Evolutionary conservation across 1,140 invertebrate genomes (phyloP).

Genomic region (Cotesia glomerata): DNA sequence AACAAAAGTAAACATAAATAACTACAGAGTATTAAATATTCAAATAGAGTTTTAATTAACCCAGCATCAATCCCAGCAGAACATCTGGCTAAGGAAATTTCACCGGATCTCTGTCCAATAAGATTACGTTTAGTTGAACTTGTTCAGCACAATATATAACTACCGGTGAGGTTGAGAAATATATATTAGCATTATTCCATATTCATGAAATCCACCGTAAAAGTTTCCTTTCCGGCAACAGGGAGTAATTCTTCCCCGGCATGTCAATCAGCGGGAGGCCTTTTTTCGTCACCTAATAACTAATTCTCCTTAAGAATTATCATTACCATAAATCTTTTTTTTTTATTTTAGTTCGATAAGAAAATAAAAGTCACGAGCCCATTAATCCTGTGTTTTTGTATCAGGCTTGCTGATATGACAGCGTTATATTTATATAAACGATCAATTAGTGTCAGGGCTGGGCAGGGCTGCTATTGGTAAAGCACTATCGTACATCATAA

Average conservation of each 20-base stretch:
- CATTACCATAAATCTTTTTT: no score
- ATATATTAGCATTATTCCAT: conserved; percentile 35
- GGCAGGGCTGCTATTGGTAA: no score
- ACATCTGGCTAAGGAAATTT: conserved; percentile 36
- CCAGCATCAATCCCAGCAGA: conserved; percentile 6
- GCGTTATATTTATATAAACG: no score
- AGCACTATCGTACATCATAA: no score
- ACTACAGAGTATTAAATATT: not conserved
- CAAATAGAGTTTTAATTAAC: conserved; percentile 1
- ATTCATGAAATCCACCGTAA: conserved; percentile 35
- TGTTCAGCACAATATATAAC: conserved; percentile 29
- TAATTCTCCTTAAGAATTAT: not conserved
- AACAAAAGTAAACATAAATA: no score
- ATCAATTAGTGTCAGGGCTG: no score
- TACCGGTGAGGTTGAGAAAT: conserved; percentile 1
- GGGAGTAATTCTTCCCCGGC: conserved; percentile 31
- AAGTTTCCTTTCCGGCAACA: conserved; percentile 32
- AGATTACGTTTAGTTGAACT: conserved; percentile 39
- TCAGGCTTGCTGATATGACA: no score
- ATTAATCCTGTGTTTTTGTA: no score
- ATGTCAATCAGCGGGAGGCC: conserved; percentile 30
- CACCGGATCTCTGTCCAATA: conserved; percentile 34
- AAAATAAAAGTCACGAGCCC: no score
- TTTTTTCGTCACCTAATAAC: not conserved
- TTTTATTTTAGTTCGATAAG: no score